Base-by-base conservation (phyloP, 2,888 invertebrate genomes). In the Tiliacea aurago region DNA sequence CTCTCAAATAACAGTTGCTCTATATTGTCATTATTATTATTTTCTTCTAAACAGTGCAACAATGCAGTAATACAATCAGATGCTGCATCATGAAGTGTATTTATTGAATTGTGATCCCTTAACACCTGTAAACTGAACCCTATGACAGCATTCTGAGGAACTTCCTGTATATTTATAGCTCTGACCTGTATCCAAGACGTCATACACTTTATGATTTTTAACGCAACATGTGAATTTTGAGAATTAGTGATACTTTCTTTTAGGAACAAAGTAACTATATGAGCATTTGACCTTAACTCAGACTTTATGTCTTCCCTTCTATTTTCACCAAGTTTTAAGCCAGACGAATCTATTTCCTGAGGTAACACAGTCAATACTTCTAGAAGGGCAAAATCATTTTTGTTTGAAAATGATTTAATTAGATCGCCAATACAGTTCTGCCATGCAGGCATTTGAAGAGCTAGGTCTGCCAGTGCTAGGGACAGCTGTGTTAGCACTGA, bases 331-430 rank as follows among this genome's bases (percentile, higher is more conserved):
- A 99, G 96, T 89, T 98, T 97, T 74, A 99, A 95, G 83, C 97
- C 97, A 84, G 98, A 95, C 0, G 98, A 98, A 92, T 98, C 98
- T 74, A 99, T 98, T 97, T 99, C 99, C 96, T 99, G 99, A 9
- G 99, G 99, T 89, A 99, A 96, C 43, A 99, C 98, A 63, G 98
- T 99, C 84, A 99, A 96, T 84, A 99, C 97, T 97, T 99, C 99
- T 86, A 99, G 93, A 76, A 99, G 96, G 43, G 99, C 98, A 97
- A 98, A 98, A 83, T 98, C 96, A 89, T 97, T 97, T 79, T 97
- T 97, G 78, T 93, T 91, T 0, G 98, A 97, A 90, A 98, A 98
- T 90, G 97, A 97, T 89, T 97, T 97, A 53, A 99, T 97, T 81
- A 99, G 95, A 92, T 99, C 99, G 88, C 97, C 96, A 65, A 99